Evolutionary conservation across 2,888 invertebrate species (phyloP).

Genomic region (Xestia xanthographa): DNA sequence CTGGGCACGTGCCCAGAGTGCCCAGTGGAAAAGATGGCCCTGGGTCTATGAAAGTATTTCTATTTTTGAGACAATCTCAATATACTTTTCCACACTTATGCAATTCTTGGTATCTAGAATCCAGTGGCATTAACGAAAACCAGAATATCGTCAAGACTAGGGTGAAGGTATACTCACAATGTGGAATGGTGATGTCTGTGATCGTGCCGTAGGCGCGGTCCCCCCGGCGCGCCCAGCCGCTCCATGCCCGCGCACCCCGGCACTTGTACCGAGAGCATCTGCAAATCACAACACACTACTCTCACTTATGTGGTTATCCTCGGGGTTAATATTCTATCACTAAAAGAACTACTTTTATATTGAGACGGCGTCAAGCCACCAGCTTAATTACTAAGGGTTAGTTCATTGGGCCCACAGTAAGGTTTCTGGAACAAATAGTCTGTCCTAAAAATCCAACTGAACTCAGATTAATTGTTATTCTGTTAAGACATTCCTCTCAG

Average conservation of each 20-base stretch:
- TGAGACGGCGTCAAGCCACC: background rate
- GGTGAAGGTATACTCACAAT: conserved; percentile 81
- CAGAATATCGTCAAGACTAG: background rate
- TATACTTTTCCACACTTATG: background rate
- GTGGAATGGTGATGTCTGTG: conserved; percentile 89
- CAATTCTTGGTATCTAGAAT: background rate
- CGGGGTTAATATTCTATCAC: conserved; percentile 75
- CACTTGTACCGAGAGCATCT: conserved; percentile 94
- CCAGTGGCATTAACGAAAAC: background rate
- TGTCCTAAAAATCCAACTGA: background rate
- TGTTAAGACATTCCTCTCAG: background rate
- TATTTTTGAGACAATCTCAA: background rate
- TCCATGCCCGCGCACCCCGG: conserved; percentile 94
- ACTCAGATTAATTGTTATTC: background rate
- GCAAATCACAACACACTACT: conserved; percentile 90
- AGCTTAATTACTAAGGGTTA: background rate
- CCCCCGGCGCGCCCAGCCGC: conserved; percentile 92
- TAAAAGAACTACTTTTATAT: conserved; percentile 58
- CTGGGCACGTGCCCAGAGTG: too few species aligned
- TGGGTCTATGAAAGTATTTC: background rate
- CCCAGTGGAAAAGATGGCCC: too few species aligned
- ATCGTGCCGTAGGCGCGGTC: conserved; percentile 91
- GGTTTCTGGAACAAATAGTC: background rate
- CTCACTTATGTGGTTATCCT: conserved; percentile 89
- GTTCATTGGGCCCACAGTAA: background rate